These are phyloP conservation scores for Valencia hispanica DNA, from an alignment of 2,797 vertebrate genomes.

Conservation along the genomic window DNA sequence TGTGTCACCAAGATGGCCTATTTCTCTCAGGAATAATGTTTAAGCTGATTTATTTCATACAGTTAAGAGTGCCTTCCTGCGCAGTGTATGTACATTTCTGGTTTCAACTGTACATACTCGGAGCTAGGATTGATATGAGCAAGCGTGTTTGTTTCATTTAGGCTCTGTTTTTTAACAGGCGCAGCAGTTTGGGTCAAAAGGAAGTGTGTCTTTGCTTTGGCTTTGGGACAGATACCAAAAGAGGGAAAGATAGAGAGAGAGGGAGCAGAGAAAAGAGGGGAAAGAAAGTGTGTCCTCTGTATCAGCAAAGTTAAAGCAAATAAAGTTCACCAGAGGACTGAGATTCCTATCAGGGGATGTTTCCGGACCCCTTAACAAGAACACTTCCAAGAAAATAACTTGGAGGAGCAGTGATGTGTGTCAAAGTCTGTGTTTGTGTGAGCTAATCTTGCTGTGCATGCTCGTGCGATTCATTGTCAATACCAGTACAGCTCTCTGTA, in stretches of 20 bases:
- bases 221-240: slow-evolving; percentile 61
- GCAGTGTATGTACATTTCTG: neutral
- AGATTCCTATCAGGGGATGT: slow-evolving; percentile 79
- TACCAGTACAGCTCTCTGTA: slow-evolving; percentile 15
- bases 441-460: slow-evolving; percentile 12
- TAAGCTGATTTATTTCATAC: neutral
- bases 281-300: slow-evolving; percentile 68
- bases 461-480: slow-evolving; percentile 30
- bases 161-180: slow-evolving; percentile 61
- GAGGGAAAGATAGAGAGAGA: slow-evolving; percentile 39
- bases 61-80: neutral
- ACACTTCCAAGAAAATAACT: slow-evolving; percentile 75
- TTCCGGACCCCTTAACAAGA: slow-evolving; percentile 73
- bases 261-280: slow-evolving; percentile 36
- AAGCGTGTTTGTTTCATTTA: slow-evolving; percentile 56
- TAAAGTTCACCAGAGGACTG: slow-evolving; percentile 70
- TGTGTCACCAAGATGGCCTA: neutral
- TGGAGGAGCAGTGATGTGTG: slow-evolving; percentile 64
- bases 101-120: neutral
- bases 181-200: slow-evolving; percentile 56
- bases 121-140: slow-evolving; percentile 10
- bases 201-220: slow-evolving; percentile 77
- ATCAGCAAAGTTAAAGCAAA: slow-evolving; percentile 75
- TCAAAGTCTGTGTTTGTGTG: slow-evolving; percentile 31
- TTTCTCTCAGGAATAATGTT: neutral